Conservation (phyloP, 2,113 vertebrate genomes). For the Mesembrinibis cayennensis region DNA sequence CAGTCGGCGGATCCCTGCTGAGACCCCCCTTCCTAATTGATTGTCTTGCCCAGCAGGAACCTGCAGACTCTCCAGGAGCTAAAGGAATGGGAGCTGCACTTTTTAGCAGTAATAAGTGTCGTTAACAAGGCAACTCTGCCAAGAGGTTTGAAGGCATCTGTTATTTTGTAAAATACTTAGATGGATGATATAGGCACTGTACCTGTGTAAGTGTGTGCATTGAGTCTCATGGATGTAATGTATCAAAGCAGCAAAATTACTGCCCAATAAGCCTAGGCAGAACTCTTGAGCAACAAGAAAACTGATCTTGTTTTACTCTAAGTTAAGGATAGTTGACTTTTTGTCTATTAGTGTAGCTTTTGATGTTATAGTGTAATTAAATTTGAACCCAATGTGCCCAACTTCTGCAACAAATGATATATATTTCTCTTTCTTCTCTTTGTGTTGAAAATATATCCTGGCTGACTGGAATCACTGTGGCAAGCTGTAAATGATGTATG, state of each 20-base stretch:
- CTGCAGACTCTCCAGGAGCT: constrained; percentile 26
- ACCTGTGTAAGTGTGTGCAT: background rate
- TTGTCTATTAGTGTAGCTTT: constrained; percentile 37
- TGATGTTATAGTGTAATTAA: constrained; percentile 60
- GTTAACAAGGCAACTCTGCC: constrained; percentile 56
- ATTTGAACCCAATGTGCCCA: constrained; percentile 26
- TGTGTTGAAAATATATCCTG: constrained; percentile 52
- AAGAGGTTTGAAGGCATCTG: constrained; percentile 29
- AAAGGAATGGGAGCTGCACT: constrained; percentile 25
- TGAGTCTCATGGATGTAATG: constrained; percentile 20
- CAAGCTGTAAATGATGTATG: constrained; percentile 73
- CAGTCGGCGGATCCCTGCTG: background rate
- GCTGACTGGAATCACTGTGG: constrained; percentile 60
- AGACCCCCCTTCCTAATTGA: background rate
- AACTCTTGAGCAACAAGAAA: constrained; percentile 17
- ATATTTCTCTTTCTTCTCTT: constrained; percentile 49
- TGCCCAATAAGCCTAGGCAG: background rate
- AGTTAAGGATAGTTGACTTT: constrained; percentile 34
- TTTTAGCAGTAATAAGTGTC: constrained; percentile 36
- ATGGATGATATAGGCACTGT: background rate
- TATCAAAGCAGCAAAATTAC: constrained; percentile 44
- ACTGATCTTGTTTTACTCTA: constrained; percentile 36
- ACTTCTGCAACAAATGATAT: constrained; percentile 53
- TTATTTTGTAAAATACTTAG: constrained; percentile 40
- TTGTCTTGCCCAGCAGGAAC: constrained; percentile 39